Evolutionary conservation across 2,797 vertebrate genomes (phyloP).

Genomic region (Buceros bicornis): DNA sequence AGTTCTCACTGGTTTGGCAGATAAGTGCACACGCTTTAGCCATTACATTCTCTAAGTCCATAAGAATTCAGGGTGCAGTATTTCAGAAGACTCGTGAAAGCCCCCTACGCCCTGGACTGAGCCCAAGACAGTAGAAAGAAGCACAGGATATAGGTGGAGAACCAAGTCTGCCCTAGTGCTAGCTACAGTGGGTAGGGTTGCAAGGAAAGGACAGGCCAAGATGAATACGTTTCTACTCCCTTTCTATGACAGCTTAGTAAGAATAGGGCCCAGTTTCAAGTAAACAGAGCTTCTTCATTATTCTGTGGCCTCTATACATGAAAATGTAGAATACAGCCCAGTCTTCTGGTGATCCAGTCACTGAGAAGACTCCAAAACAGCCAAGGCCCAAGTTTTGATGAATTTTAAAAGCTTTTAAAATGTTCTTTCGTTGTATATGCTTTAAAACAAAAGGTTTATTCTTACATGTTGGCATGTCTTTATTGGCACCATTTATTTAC

Average conservation of each 20-base stretch:
- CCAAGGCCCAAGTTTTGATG: not conserved
- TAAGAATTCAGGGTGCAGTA: not conserved
- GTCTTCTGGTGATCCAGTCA: not conserved
- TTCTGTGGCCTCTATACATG: not conserved
- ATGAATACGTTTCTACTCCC: not conserved
- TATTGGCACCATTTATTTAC: slow-evolving; percentile 22
- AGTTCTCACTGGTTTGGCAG: not conserved
- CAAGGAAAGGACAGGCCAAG: not conserved
- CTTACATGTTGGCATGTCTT: slow-evolving; percentile 8
- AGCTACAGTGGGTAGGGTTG: not conserved
- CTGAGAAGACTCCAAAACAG: not conserved
- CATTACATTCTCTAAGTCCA: not conserved
- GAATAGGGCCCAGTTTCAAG: not conserved
- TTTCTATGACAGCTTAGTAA: not conserved
- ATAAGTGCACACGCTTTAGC: not conserved
- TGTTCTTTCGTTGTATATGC: not conserved
- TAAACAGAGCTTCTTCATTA: not conserved
- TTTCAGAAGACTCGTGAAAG: not conserved
- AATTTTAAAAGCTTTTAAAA: slow-evolving; percentile 18
- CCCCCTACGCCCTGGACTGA: not conserved
- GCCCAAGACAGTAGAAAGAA: not conserved
- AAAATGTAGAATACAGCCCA: not conserved
- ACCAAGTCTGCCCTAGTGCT: not conserved
- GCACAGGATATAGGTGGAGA: not conserved
- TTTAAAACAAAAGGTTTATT: slow-evolving; percentile 63